Conservation (phyloP, 1,140 invertebrate species). For the Conopomorpha cramerella region DNA sequence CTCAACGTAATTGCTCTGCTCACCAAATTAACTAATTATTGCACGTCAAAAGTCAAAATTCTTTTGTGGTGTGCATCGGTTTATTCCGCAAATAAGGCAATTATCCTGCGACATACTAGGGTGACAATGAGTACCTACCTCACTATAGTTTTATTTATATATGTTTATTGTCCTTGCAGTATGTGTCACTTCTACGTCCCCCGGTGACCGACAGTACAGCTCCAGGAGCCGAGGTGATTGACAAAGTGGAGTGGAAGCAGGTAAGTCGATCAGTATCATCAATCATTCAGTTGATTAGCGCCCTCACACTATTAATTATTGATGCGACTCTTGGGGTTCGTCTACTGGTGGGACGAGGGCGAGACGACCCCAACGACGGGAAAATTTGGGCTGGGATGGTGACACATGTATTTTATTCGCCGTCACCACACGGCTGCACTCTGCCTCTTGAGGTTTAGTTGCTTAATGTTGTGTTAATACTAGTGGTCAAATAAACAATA, state of each 20-base stretch:
- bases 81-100: too few species aligned
- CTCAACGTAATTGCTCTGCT: too few species aligned
- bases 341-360: neutral
- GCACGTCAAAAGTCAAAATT: too few species aligned
- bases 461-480: too few species aligned
- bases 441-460: too few species aligned
- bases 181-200: slow-evolving; percentile 78
- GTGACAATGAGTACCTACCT: neutral
- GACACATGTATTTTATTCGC: too few species aligned
- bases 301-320: slow-evolving; percentile 15
- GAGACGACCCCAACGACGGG: neutral
- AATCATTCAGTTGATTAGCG: slow-evolving; percentile 4
- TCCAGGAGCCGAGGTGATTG: slow-evolving; percentile 66
- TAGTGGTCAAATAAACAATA: too few species aligned
- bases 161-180: slow-evolving; percentile 63
- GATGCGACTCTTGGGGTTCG: slow-evolving; percentile 5
- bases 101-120: too few species aligned
- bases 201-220: slow-evolving; percentile 68
- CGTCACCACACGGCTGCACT: too few species aligned
- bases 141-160: slow-evolving; percentile 2
- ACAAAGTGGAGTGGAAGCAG: slow-evolving; percentile 81
- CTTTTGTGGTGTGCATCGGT: too few species aligned
- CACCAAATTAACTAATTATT: too few species aligned
- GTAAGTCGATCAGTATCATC: slow-evolving; percentile 52
- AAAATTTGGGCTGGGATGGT: too few species aligned